These are phyloP conservation scores for Drosophila sturtevanti DNA, from an alignment of 1,140 invertebrate species.

Conservation along the genomic window DNA sequence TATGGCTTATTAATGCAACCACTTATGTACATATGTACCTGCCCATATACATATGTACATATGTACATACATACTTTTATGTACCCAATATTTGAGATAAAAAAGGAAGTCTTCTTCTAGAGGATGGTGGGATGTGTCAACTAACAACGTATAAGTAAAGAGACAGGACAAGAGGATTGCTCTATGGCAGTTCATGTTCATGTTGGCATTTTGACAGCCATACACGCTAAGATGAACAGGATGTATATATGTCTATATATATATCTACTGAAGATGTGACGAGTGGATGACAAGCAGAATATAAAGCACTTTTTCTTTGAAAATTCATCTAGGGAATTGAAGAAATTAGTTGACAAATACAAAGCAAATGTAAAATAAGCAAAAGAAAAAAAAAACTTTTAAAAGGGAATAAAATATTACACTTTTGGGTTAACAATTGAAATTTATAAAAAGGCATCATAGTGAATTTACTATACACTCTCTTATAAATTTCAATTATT, in stretches of 20 bases:
- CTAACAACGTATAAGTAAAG: not conserved
- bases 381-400: not conserved
- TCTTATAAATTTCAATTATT: too few relatives aligned
- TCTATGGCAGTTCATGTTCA: not conserved
- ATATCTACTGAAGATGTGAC: not conserved
- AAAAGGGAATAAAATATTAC: not conserved
- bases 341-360: not conserved
- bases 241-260: not conserved
- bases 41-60: slow-evolving; percentile 7
- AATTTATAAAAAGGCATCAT: not conserved
- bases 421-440: not conserved
- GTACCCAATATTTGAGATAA: not conserved
- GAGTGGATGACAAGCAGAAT: not conserved
- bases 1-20: slow-evolving; percentile 16
- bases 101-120: not conserved
- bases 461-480: not conserved
- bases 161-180: not conserved
- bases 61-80: not conserved
- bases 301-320: not conserved
- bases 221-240: not conserved
- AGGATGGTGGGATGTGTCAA: not conserved
- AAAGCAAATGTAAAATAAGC: not conserved
- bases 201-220: slow-evolving; percentile 14
- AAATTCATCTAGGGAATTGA: not conserved
- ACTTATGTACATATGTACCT: slow-evolving; percentile 4